Evolutionary conservation across 2,797 vertebrate genomes (phyloP).

Genomic region (Rousettus madagascariensis): DNA sequence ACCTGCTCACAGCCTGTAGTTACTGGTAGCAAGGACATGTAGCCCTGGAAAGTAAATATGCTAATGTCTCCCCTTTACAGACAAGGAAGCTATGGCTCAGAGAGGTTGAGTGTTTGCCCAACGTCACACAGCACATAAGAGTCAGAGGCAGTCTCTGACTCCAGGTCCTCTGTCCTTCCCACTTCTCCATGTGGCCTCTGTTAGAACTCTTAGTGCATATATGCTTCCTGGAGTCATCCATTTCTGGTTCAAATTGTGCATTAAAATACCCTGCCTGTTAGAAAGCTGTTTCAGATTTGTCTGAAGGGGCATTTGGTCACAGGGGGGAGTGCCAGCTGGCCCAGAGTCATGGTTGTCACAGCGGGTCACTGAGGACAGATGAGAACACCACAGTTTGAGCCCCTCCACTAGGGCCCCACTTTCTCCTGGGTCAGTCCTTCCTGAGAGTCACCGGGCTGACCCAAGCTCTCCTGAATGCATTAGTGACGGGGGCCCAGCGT

Average conservation of each 20-base stretch:
- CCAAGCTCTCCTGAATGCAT: accelerated
- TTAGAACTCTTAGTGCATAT: background rate
- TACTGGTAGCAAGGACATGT: background rate
- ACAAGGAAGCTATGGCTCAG: background rate
- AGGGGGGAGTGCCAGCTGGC: background rate
- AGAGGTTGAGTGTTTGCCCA: background rate
- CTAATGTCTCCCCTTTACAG: background rate
- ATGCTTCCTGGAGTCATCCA: background rate
- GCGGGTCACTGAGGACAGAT: background rate
- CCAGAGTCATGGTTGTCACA: background rate
- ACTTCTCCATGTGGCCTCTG: background rate
- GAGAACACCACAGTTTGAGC: accelerated
- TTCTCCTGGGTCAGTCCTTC: background rate
- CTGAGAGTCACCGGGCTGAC: background rate
- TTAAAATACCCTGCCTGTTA: background rate
- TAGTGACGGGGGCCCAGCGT: background rate
- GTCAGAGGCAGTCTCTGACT: background rate
- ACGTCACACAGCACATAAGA: background rate
- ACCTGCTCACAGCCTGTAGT: no score
- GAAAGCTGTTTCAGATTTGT: background rate
- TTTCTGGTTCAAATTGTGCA: background rate
- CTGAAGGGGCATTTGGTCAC: background rate
- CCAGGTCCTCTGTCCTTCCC: background rate
- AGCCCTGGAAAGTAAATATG: background rate
- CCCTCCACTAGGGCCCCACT: background rate